Base-by-base conservation (phyloP, 2,797 vertebrate species). In the Knipowitschia caucasica region DNA sequence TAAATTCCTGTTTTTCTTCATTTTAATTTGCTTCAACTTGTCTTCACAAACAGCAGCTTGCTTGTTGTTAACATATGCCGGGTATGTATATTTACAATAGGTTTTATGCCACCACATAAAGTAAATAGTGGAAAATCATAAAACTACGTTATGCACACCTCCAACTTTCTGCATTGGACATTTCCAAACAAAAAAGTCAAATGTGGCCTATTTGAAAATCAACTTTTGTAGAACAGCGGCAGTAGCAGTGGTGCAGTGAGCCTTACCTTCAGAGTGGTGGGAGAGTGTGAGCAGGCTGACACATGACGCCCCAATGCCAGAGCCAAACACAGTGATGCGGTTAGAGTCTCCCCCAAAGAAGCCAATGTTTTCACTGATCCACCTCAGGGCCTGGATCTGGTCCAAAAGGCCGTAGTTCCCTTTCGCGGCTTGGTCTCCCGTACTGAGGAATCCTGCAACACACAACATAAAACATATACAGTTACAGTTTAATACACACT, bases 301-400 rank as follows among this genome's bases (percentile, higher is more conserved):
- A 5, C 97, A 99, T 56, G 97, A 99, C 8, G 95, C 97, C 0
- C 96, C 97, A 0, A 98, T 98, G 73, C 97, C 97, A 0, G 97
- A 99, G 62, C 97, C 97, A 6, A 99, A 99, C 77, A 99, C 95
- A 0, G 97, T 99, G 83, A 99, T 98, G 38, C 97, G 92, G 81
- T 95, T 87, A 52, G 96, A 96, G 79, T 99, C 96, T 1, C 97
- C 97, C 3, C 97, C 97, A 6, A 99, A 99, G 91, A 96, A 98
- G 70, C 94, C 96, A 17, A 99, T 96, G 81, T 99, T 99, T 84
- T 99, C 97, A 0, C 95, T 99, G 86, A 99, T 95, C 96, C 96
- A 99, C 58, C 97, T 92, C 55, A 99, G 84, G 0, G 96, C 96
- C 87, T 98, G 96, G 71, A 99, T 99, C 89, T 99, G 96, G 86